These are phyloP conservation scores for Mechanitis mazaeus DNA, from an alignment of 2,888 invertebrate species.

Conservation along the genomic window DNA sequence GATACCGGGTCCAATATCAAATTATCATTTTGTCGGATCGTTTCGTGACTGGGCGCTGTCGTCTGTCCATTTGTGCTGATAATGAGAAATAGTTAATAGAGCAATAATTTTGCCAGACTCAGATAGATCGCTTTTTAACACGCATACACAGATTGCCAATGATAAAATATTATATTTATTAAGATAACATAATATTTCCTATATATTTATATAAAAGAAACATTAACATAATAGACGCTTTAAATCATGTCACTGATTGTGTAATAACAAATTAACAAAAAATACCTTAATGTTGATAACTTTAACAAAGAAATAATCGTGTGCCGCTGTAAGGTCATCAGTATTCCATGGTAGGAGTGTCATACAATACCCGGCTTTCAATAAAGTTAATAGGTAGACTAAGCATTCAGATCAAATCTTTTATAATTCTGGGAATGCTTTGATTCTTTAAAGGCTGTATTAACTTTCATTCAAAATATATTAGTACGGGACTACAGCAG, in stretches of 20 bases:
- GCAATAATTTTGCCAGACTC: constrained; percentile 21
- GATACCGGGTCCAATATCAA: constrained; percentile 11
- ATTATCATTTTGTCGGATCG: constrained; percentile 14
- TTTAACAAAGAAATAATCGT: constrained; percentile 3
- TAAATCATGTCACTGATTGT: no score
- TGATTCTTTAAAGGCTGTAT: constrained; percentile 9
- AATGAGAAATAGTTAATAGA: constrained; percentile 22
- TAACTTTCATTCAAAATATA: constrained; percentile 10
- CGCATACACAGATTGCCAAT: constrained; percentile 1
- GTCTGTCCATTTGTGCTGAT: constrained; percentile 23
- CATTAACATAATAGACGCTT: no score
- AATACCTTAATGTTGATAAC: background rate
- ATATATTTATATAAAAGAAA: no score
- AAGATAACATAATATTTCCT: constrained; percentile 7
- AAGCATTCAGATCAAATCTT: constrained; percentile 13
- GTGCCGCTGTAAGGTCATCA: constrained; percentile 29
- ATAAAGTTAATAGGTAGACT: constrained; percentile 11
- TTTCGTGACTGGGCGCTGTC: constrained; percentile 26
- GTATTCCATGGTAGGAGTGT: constrained; percentile 25
- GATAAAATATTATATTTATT: constrained; percentile 7
- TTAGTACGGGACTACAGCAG: constrained; percentile 3
- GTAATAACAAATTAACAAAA: no score
- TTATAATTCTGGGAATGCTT: constrained; percentile 15
- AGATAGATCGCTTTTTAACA: constrained; percentile 16
- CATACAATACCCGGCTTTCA: constrained; percentile 22